These are phyloP conservation scores for Fringilla coelebs DNA, from an alignment of 2,797 vertebrate genomes.

Conservation along the genomic window DNA sequence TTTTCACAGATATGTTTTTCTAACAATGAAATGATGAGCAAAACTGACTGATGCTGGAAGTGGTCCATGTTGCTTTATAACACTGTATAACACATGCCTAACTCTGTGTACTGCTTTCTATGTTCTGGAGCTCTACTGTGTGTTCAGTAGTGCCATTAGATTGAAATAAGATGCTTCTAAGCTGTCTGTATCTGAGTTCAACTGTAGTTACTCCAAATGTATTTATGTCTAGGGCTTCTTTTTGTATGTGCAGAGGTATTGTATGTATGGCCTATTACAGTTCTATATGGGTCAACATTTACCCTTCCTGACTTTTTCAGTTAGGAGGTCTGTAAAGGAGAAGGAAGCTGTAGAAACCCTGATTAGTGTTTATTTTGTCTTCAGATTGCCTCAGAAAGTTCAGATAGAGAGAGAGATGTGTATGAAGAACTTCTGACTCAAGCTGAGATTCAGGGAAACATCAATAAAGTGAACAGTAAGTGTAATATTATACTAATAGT, in stretches of 20 bases:
- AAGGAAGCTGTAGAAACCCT: background rate
- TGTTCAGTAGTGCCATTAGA: background rate
- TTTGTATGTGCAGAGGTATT: background rate
- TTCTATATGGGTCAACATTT: background rate
- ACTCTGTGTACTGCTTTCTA: background rate
- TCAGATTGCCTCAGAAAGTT: slow-evolving; percentile 84
- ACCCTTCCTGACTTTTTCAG: background rate
- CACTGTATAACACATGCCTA: background rate
- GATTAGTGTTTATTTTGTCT: background rate
- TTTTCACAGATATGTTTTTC: background rate
- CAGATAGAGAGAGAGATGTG: slow-evolving; percentile 87
- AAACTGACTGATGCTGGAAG: background rate
- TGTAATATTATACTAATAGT: background rate
- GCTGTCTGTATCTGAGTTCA: background rate
- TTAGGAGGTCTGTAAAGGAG: background rate
- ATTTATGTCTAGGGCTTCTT: background rate
- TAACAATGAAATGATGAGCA: background rate
- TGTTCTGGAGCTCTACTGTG: background rate
- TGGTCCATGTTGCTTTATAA: background rate
- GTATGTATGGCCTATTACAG: background rate
- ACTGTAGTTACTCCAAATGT: background rate
- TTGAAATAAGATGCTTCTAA: background rate
- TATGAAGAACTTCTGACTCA: slow-evolving; percentile 98
- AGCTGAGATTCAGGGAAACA: slow-evolving; percentile 96
- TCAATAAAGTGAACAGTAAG: slow-evolving; percentile 95